Evolutionary conservation across 2,888 invertebrate genomes (phyloP), one percentile per base, ranked within the genome.

Genomic region (Eubasilissa splendida): DNA sequence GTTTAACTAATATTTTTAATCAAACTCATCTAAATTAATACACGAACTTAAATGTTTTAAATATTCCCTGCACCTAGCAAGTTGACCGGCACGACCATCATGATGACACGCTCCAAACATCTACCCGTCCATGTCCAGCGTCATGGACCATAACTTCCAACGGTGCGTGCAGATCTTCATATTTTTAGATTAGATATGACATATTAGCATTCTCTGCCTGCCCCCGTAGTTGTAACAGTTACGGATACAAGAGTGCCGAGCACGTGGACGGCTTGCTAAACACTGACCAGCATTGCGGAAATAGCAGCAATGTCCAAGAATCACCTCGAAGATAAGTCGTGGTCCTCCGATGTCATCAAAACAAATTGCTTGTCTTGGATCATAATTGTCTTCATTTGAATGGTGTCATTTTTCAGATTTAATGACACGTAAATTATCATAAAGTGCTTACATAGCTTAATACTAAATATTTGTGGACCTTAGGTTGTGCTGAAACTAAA

Each of bases 241-340:
- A 70, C 22, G 65, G 59, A 80, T 77, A 80, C 74, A 77, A 77
- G 22, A 80, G 73, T 68, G 58, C 63, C 52, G 33, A 42, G 77
- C 80, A 81, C 80, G 80, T 81, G 80, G 80, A 74, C 74, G 65
- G 77, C 14, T 74, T 81, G 80, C 80, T 77, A 81, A 81, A 78
- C 80, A 58, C 42, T 70, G 10, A 60, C 22, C 76, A 80, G 76
- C 70, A 68, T 52, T n/a, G 53, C 42, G 42, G 7, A 4, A 42
- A 7, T 42, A 42, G 42, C 4, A 42, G 42, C 42, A 7, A 7
- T 4, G 12, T 10, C 33, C 63, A 63, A 3, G 33, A 12, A 42
- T 0, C 42, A 42, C 42, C 42, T 7, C 42, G 42, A 42, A 7
- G n/a, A 42, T 42, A 2, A 42, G 2, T 42, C 42, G 42, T 7